Conservation (phyloP, 2,797 vertebrate species). For the Enteromius treurensis region DNA sequence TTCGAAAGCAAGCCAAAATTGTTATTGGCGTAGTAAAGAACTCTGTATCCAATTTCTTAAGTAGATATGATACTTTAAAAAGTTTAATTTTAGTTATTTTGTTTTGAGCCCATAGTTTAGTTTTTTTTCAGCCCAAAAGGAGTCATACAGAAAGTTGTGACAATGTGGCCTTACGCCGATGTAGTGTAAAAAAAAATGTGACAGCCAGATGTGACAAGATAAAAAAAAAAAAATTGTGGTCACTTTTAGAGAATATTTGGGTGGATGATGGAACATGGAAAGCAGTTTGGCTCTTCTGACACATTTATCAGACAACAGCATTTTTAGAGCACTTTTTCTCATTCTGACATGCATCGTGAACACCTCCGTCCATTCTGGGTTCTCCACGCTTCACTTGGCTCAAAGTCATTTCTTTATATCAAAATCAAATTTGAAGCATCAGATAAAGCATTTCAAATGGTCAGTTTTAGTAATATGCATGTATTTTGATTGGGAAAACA, state of each 20-base stretch:
- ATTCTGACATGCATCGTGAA: slow-evolving; percentile 2
- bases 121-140: background rate
- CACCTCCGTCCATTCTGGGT: slow-evolving; percentile 22
- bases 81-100: background rate
- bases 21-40: background rate
- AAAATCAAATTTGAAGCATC: slow-evolving; percentile 31
- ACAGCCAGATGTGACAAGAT: slow-evolving; percentile 37
- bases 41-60: background rate
- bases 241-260: slow-evolving; percentile 36
- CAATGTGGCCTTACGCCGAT: background rate
- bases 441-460: slow-evolving; percentile 30
- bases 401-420: slow-evolving; percentile 38
- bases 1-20: slow-evolving; percentile 48
- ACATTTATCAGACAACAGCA: slow-evolving; percentile 34
- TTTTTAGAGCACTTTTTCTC: slow-evolving; percentile 19
- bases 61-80: slow-evolving; percentile 29
- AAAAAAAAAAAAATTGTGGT: background rate
- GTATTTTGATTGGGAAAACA: slow-evolving; percentile 8
- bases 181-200: slow-evolving; percentile 4
- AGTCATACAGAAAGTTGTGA: background rate
- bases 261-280: slow-evolving; percentile 31
- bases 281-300: slow-evolving; percentile 40
- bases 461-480: slow-evolving; percentile 16
- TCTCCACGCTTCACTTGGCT: background rate
- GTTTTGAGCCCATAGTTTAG: background rate